Base-by-base conservation (phyloP, 2,113 vertebrate species). In the Hiodon tergisus region DNA sequence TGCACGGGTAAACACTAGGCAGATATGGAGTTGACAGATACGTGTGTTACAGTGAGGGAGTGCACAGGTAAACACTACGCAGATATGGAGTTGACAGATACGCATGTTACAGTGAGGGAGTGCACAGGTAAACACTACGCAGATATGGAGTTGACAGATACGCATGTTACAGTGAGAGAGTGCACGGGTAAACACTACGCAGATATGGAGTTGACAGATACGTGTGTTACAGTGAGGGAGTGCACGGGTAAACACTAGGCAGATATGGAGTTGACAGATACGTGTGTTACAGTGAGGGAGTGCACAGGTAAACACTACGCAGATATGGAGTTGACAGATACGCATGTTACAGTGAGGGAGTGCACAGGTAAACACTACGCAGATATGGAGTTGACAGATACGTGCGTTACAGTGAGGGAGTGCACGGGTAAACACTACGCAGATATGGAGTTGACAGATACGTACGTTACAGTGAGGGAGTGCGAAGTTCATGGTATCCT, bases 381-480 rank as follows among this genome's bases (percentile, higher is more conserved):
- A 31, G 31, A 31, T 31, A 31, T 31, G 31, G 31, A 31, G 31
- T 31, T 31, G 31, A 31, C 31, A 31, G 31, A 31, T 31, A 31
- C 31, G 66, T 47, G 1, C 9, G 46, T 13, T 50, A 67, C 46
- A 48, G 9, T 50, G 31, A 3, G 17, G 11, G n/a, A 5, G 4
- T 67, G 14, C 50, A 53, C 2, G 31, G 46, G 4, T 48, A 63
- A n/a, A 63, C 7, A n/a, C 7, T 3, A 3, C 3, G 7, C 58
- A 3, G 7, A 11, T 59, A 59, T 9, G 14, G 66, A 6, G 69
- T 6, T 72, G 31, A 73, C 6, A 51, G 58, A 63, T 51, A 46
- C 91, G 80, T 89, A 98, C 97, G 73, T 95, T 96, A 87, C 96
- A 99, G 85, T 98, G 95, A 80, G 96, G 96, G 76, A 98, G 87